Base-by-base conservation (phyloP, 2,113 vertebrate genomes). In the Pelmatolapia mariae region DNA sequence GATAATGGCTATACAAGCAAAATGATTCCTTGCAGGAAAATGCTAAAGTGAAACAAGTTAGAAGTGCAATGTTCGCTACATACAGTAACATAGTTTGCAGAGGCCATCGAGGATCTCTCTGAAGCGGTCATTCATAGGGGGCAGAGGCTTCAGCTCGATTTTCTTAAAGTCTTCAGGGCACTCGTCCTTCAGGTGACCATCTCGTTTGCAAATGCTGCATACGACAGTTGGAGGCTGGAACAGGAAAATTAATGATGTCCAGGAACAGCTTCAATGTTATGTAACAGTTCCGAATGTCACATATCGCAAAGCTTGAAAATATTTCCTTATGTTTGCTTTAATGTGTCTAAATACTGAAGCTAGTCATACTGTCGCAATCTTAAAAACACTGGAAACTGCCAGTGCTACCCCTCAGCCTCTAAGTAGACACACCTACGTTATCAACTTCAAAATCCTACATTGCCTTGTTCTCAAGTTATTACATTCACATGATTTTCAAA, bases 161-260 rank as follows among this genome's bases (percentile, higher is more conserved):
- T 99, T 99, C 96, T 99, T 99, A 90, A 99, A 99, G 96, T 99
- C 99, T 87, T 99, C 99, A 3, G 99, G 98, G 94, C 99, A 99
- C 80, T 99, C 98, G 24, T 98, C 98, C 95, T 98, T 99, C 93
- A 98, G 97, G 96, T 99, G 99, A 84, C 99, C 99, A 87, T 99
- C 99, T 82, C 98, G 96, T 93, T 99, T 99, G 96, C 99, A 99
- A 97, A 99, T 98, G 95, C 99, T 99, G 97, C 99, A 99, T 95
- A 99, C 99, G 54, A 99, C 99, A 2, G 98, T 99, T 61, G 99
- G 99, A 85, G 99, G 98, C 98, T 98, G 93, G 16, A 89, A 68
- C 13, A 8, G 63, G 5, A 52, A 56, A 40, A 78, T 50, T 4
- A 52, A 33, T 10, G 29, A 52, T 52, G 45, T 52, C 45, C 43